Percentiles rank a stretch among this genome's conserved stretches.
Evolutionary conservation across 2,888 invertebrate genomes (phyloP).

Genomic region (Antitype chi): DNA sequence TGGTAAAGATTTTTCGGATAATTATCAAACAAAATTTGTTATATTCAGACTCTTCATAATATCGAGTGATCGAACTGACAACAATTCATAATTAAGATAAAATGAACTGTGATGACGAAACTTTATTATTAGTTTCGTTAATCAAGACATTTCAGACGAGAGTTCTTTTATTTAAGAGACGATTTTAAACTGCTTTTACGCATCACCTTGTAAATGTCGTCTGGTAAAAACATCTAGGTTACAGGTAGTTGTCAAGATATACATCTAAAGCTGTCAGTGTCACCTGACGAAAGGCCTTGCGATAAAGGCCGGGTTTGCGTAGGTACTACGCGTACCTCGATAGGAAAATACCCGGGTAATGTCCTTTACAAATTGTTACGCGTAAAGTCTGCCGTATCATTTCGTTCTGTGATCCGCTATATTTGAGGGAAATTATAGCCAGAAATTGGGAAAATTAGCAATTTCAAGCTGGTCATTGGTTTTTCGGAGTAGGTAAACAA

Average conservation of each 20-base stretch:
- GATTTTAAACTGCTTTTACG: conserved; percentile 1
- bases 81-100: conserved; percentile 35
- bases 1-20: conserved; percentile 21
- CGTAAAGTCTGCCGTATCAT: conserved; percentile 4
- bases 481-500: too few species aligned
- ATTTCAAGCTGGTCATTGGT: neutral
- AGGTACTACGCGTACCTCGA: conserved; percentile 26
- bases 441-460: neutral
- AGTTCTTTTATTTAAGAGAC: neutral
- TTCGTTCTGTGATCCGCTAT: neutral
- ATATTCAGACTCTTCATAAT: conserved; percentile 18
- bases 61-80: conserved; percentile 33
- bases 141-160: neutral
- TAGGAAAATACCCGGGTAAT: conserved; percentile 31
- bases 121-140: conserved; percentile 43
- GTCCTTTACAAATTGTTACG: conserved; percentile 25
- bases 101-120: conserved; percentile 20
- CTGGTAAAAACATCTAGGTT: conserved; percentile 23
- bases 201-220: conserved; percentile 18
- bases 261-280: conserved; percentile 55
- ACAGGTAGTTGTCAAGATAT: conserved; percentile 38
- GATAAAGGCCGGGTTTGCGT: conserved; percentile 35
- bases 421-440: neutral
- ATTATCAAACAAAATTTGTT: conserved; percentile 18
- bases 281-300: conserved; percentile 53